Base-by-base conservation (phyloP, 2,888 invertebrate species). In the Hydrotaea cyrtoneurina region DNA sequence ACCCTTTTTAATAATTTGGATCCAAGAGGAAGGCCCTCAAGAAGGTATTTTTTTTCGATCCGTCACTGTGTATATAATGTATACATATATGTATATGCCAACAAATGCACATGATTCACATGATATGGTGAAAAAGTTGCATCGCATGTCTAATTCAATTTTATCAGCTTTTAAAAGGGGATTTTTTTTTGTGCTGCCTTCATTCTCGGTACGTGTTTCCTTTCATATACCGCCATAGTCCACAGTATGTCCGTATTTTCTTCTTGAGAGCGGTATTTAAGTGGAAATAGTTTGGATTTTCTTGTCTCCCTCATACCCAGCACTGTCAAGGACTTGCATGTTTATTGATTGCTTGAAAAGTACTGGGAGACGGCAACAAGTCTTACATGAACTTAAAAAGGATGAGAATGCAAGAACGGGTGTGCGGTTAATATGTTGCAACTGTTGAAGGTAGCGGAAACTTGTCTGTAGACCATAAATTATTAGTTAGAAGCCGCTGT, bases 131-230 rank as follows among this genome's bases (percentile, higher is more conserved):
- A 11, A 59, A 11, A 83, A 77, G 62, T 82, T 81, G 81, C 78
- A 86, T 82, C 78, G 81, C 78, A 86, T 83, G 83, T 83, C 83
- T 83, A 81, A 81, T 82, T 81, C 81, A 83, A 86, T 86, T 83
- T 83, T 59, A 72, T 73, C 79, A 79, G 81, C 81, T 77, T 77
- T 83, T 77, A 79, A 69, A 23, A 74, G 64, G 62, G 82, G 66
- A 62, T 81, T 78, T 84, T 75, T 39, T n/a, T n/a, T n/a, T n/a
- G n/a, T n/a, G 59, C 62, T 71, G 53, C 72, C 43, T 69, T 74
- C 66, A 55, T 36, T 59, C 69, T 46, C 11, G 39, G 46, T 23
- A 21, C 21, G 46, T 46, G 21, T 36, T 43, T 26, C 23, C 57
- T 50, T 59, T 76, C 19, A 36, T 19, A n/a, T 59, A 0, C 59